phyloP scores from a whole-genome alignment of 30 jellyfish, hydroid and myxozoan genomes.

The Phacellophora camtschatica region DNA sequence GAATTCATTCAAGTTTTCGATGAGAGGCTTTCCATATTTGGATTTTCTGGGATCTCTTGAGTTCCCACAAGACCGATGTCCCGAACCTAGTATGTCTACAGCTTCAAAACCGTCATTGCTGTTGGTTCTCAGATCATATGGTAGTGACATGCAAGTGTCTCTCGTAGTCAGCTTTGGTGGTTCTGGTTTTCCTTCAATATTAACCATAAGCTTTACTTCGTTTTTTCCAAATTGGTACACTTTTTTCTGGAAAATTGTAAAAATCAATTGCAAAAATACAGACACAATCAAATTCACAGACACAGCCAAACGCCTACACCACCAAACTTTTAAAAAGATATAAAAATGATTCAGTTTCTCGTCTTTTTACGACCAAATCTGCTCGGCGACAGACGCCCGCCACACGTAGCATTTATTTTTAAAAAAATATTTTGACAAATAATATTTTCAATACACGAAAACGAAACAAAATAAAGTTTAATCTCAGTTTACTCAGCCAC shows the following conservation, averaged over 20 bases:
- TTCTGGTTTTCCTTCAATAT: constrained; percentile 30
- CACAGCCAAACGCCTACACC: too few relatives aligned
- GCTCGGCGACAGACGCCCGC: too few relatives aligned
- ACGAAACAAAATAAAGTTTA: too few relatives aligned
- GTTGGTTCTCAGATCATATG: not conserved
- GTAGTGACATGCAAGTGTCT: constrained; percentile 41
- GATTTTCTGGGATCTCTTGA: not conserved
- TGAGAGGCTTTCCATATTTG: not conserved
- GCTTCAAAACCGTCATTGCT: constrained; percentile 5
- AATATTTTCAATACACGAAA: too few relatives aligned
- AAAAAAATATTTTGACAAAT: too few relatives aligned
- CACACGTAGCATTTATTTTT: too few relatives aligned
- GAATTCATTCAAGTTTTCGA: not conserved
- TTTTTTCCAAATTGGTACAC: not conserved
- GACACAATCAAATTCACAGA: too few relatives aligned
- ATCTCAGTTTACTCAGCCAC: too few relatives aligned
- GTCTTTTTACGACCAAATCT: too few relatives aligned
- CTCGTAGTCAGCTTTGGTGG: constrained; percentile 10
- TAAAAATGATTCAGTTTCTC: too few relatives aligned
- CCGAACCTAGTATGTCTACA: not conserved
- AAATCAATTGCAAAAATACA: too few relatives aligned
- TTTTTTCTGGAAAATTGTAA: not conserved
- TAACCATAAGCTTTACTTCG: not conserved
- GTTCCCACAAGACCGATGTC: constrained; percentile 1
- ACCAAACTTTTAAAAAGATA: too few relatives aligned